Base-by-base conservation (phyloP, 1,140 invertebrate species). In the Harpegnathos saltator region DNA sequence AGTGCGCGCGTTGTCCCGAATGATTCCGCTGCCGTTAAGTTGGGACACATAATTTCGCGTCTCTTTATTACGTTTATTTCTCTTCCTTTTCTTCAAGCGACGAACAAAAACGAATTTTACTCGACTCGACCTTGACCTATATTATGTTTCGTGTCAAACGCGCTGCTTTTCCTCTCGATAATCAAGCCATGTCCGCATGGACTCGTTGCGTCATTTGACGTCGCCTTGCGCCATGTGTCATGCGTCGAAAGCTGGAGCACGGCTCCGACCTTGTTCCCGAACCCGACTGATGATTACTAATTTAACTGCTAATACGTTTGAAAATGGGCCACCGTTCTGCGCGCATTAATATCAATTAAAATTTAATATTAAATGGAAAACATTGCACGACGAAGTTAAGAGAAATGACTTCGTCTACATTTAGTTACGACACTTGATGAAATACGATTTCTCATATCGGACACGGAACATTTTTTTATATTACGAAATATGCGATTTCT, bases 231-330 rank as follows among this genome's bases (percentile, higher is more conserved):
- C 52, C 29, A 24, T 17, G 14, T n/a, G 22, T 15, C 19, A 19
- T 24, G 33, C 33, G 33, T 15, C 38, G 59, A 24, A 69, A 58
- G 52, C 50, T 52, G 50, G 24, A 22, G 44, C 11, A 9, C 62
- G 17, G 50, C 19, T 15, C 22, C 63, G 63, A 69, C 65, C 65
- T 78, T 68, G 74, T 12, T 78, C 48, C 62, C 29, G 29, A 77
- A 52, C 50, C 33, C n/a, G 29, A 9, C 75, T 69, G 54, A 58
- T 69, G 69, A 80, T 80, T 80, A 80, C 75, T 69, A 80, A 80
- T 80, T 69, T 69, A 80, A 33, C 33, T 58, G 65, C 33, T 58
- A 69, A 69, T 80, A 69, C 75, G 22, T 78, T 78, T 58, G 50
- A 78, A 56, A 80, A 69, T 66, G 58, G 66, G 50, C 50, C 52